Evolutionary conservation across 2,888 invertebrate species (phyloP), one percentile per base, ranked within the genome.

Genomic region (Ochlodes sylvanus): DNA sequence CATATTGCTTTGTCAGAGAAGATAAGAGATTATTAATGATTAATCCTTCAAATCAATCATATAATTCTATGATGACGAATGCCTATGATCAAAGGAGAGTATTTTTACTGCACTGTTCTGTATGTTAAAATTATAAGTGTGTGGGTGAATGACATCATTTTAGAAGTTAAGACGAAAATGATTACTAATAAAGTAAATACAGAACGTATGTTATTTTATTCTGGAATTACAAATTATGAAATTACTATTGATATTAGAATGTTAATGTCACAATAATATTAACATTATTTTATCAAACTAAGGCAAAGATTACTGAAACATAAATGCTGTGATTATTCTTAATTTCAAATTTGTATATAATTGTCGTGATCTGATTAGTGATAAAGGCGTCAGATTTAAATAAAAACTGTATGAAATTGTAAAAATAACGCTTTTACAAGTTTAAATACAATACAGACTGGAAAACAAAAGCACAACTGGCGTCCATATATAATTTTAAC

Each of bases 121-220:
- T 60, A 52, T 15, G 21, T 68, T 54, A 44, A 27, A 52, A 52
- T 61, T 56, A 68, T 21, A 61, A 55, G 67, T 47, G 56, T 56
- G 62, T 68, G 55, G 50, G 66, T 34, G 41, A 62, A 73, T 75
- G 75, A 75, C 72, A 72, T 73, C 75, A 73, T 68, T 64, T 65
- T 14, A 65, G 64, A 68, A 19, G 61, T 38, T 54, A 72, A 69
- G 64, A 57, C 68, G 66, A 57, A 86, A 84, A 85, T 85, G 84
- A 89, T 90, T 90, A 89, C 82, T 88, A 88, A 87, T 88, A 82
- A 83, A 81, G 87, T 87, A 91, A 91, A 90, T 87, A 90, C 81
- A 83, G 76, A 70, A 72, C 56, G 71, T 69, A 70, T 72, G 77
- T 61, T 55, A 67, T 55, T 44, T 66, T 61, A 61, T 60, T 67